phyloP scores from a whole-genome alignment of 2,888 invertebrate species.

The Nomada flava region DNA sequence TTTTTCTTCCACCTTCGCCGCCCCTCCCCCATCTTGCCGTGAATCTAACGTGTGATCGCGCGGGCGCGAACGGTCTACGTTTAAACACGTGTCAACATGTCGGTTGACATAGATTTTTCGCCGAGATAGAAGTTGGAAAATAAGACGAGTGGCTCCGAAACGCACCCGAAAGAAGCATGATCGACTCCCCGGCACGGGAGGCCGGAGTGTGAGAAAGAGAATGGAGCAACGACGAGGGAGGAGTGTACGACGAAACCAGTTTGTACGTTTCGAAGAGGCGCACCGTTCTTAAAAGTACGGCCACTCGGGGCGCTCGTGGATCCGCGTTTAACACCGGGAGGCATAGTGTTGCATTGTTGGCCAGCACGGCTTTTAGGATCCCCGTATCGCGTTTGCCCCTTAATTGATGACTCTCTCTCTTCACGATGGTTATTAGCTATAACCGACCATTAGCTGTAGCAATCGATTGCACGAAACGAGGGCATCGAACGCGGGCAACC shows the following conservation, averaged over 20 bases:
- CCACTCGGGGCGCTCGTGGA: conserved; percentile 50
- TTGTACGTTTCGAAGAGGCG: conserved; percentile 65
- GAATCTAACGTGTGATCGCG: conserved; percentile 38
- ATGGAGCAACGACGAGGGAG: conserved; percentile 47
- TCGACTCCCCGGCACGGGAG: conserved; percentile 65
- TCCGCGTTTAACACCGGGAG: conserved; percentile 72
- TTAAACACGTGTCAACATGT: conserved; percentile 82
- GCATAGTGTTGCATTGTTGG: conserved; percentile 65
- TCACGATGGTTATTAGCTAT: conserved; percentile 24
- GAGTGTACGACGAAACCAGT: conserved; percentile 73
- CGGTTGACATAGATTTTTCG: conserved; percentile 82
- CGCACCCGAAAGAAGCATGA: conserved; percentile 67
- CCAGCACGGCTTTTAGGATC: conserved; percentile 43
- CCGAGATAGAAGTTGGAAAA: conserved; percentile 72
- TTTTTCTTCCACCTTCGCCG: conserved; percentile 35
- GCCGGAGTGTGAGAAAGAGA: conserved; percentile 60
- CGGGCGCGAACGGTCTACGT: conserved; percentile 69
- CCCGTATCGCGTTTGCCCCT: conserved; percentile 54
- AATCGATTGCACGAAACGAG: background rate
- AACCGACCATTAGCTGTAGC: background rate
- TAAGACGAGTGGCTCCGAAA: conserved; percentile 69
- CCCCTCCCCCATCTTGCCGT: conserved; percentile 19
- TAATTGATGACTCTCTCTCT: conserved; percentile 64
- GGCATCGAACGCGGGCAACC: background rate
- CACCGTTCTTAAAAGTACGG: conserved; percentile 54